Evolutionary conservation across 2,888 invertebrate genomes (phyloP).

Genomic region (Drosophila limbata): DNA sequence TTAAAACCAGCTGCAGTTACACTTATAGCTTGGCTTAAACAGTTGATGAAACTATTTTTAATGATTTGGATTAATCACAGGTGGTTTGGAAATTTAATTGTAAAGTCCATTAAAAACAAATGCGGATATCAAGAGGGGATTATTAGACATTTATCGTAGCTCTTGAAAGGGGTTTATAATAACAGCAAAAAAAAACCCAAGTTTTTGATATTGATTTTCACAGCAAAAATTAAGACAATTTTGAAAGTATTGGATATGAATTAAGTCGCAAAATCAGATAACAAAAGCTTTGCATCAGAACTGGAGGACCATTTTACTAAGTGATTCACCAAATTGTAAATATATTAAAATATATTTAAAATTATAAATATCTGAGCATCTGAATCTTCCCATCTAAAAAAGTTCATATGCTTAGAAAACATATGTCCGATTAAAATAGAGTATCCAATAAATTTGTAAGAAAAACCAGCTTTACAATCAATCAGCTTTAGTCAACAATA

Average conservation of each 20-base stretch:
- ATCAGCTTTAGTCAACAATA: too few relatives aligned
- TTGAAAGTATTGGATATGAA: not conserved
- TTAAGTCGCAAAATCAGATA: not conserved
- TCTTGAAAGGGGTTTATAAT: not conserved
- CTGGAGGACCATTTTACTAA: too few relatives aligned
- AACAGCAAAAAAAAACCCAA: not conserved
- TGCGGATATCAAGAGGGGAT: not conserved
- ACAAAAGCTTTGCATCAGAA: not conserved
- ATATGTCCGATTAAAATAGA: too few relatives aligned
- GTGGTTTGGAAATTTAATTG: not conserved
- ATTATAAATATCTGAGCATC: too few relatives aligned
- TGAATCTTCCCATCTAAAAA: too few relatives aligned
- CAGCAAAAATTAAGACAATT: not conserved
- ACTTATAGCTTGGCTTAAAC: not conserved
- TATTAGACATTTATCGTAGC: not conserved
- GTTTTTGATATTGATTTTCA: not conserved
- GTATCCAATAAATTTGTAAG: too few relatives aligned
- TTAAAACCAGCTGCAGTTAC: conserved; percentile 16
- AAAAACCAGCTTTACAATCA: too few relatives aligned
- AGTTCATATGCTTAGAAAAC: too few relatives aligned
- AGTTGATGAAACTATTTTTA: conserved; percentile 1
- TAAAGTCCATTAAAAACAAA: not conserved
- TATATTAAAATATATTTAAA: too few relatives aligned
- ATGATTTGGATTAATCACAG: conserved; percentile 17
- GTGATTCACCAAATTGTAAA: not conserved